These are phyloP conservation scores for Hyperoplus lanceolatus DNA, from an alignment of 2,797 vertebrate genomes.

Conservation along the genomic window DNA sequence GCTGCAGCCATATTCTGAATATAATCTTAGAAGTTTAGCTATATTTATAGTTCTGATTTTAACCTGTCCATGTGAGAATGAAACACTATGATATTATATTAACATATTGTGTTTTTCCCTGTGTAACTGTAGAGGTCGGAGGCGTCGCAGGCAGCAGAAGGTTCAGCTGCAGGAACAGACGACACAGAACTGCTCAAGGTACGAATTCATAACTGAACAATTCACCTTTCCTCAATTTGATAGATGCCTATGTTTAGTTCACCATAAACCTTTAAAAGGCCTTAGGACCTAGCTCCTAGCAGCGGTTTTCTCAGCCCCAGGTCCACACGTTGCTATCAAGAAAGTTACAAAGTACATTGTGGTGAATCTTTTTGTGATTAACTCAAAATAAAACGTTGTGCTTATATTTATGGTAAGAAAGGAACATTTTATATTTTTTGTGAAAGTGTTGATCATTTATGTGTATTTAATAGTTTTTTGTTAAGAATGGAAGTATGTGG, in stretches of 20 bases:
- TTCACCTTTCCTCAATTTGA: background rate
- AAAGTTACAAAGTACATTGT: no score
- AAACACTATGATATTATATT: background rate
- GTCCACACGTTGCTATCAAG: background rate
- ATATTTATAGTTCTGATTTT: background rate
- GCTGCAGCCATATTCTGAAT: background rate
- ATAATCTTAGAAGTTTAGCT: background rate
- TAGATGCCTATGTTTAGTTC: no score
- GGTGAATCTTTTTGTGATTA: no score
- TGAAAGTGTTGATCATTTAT: background rate
- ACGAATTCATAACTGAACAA: slow-evolving; percentile 14
- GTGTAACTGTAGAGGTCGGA: slow-evolving; percentile 84
- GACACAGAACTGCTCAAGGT: slow-evolving; percentile 89
- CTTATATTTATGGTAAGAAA: background rate
- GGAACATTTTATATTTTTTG: background rate
- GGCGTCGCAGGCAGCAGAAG: slow-evolving; percentile 66
- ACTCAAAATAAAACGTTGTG: background rate
- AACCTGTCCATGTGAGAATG: background rate
- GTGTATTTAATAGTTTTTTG: background rate
- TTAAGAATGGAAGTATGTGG: background rate
- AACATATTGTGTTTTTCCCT: slow-evolving; percentile 10
- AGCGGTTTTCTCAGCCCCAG: background rate
- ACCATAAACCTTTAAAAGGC: background rate
- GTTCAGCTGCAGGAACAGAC: slow-evolving; percentile 78
- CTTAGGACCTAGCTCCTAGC: background rate